phyloP scores from a whole-genome alignment of 92 coral and sea anemone genomes.

The Actinernus sp. region DNA sequence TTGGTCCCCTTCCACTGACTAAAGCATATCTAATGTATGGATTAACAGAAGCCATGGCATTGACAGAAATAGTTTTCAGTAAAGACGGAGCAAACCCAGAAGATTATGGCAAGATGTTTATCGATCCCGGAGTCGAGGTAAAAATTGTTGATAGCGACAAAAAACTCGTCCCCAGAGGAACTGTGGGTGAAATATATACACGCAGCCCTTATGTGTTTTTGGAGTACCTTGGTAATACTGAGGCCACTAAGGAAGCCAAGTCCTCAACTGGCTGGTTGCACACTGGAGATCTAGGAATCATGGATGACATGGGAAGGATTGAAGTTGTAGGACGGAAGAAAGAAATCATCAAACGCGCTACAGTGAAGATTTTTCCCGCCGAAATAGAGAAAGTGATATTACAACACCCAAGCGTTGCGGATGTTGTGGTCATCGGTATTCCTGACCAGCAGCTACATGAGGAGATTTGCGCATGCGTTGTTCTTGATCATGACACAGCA shows the following conservation, averaged over 20 bases:
- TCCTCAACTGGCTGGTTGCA: constrained; percentile 17
- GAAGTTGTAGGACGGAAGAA: constrained; percentile 14
- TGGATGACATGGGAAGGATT: constrained; percentile 11
- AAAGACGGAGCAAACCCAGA: constrained; percentile 2
- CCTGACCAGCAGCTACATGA: no score
- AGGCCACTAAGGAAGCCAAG: constrained; percentile 8
- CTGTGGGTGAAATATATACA: constrained; percentile 8
- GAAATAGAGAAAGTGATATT: constrained; percentile 7
- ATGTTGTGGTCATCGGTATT: no score
- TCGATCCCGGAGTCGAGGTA: constrained; percentile 16
- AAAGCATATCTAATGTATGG: constrained; percentile 12
- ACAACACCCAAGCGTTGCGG: no score
- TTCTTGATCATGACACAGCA: no score
- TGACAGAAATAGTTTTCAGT: constrained; percentile 10
- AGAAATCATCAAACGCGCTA: constrained; percentile 3
- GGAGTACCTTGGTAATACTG: constrained; percentile 18
- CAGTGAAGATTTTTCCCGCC: background rate
- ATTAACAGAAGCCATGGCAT: constrained; percentile 6
- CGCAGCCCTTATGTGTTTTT: constrained; percentile 12
- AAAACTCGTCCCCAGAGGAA: constrained; percentile 14
- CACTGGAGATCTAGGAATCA: constrained; percentile 32
- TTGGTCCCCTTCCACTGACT: constrained; percentile 12
- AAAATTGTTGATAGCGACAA: constrained; percentile 24
- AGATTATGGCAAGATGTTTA: constrained; percentile 27
- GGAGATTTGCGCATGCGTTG: no score